Evolutionary conservation across 2,113 vertebrate species (phyloP).

Genomic region (Falco punctatus): DNA sequence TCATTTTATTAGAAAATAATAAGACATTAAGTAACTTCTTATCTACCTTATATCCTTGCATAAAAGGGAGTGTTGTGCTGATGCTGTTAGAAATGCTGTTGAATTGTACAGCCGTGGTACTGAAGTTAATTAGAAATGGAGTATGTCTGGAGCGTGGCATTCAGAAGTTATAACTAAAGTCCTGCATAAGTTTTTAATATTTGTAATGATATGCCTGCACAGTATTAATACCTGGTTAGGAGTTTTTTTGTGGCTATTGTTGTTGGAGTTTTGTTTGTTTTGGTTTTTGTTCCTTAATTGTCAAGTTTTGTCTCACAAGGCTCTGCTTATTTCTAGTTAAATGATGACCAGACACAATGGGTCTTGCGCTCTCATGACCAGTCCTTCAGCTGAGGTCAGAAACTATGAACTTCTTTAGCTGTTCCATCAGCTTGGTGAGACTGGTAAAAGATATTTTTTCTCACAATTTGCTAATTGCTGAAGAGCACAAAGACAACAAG

Average conservation of each 20-base stretch:
- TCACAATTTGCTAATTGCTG: neutral
- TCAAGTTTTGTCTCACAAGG: neutral
- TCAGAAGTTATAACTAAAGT: neutral
- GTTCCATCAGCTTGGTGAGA: neutral
- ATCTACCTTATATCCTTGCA: neutral
- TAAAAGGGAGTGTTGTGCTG: neutral
- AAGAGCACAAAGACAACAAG: neutral
- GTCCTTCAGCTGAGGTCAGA: neutral
- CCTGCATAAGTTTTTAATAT: neutral
- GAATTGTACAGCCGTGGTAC: neutral
- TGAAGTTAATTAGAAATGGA: neutral
- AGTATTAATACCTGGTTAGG: neutral
- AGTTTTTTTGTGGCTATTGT: accelerated
- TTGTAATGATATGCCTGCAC: neutral
- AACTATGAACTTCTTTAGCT: neutral
- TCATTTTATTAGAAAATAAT: neutral
- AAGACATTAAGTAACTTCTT: neutral
- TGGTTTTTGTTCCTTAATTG: neutral
- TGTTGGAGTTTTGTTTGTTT: neutral
- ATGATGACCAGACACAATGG: neutral
- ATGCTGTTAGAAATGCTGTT: neutral
- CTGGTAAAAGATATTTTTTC: neutral
- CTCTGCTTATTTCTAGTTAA: neutral
- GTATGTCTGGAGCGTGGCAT: neutral
- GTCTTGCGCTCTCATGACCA: neutral